phyloP scores from a whole-genome alignment of 2,797 vertebrate genomes.

The Artibeus lituratus region DNA sequence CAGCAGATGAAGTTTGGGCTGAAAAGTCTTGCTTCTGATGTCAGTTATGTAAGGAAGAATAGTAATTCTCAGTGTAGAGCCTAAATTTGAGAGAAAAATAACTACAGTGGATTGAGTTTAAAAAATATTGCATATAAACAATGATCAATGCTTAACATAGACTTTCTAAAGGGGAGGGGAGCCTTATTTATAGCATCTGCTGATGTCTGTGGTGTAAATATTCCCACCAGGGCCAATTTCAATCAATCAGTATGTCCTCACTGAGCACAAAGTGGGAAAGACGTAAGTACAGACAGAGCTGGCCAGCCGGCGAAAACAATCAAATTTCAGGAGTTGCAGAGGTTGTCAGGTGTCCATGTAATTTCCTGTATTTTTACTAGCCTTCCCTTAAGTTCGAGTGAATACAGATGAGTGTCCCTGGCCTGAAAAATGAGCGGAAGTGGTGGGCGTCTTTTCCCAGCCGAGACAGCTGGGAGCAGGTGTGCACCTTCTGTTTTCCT shows the following conservation, averaged over 20 bases:
- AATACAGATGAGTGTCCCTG: neutral
- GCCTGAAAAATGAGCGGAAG: neutral
- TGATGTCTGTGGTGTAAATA: too few relatives aligned
- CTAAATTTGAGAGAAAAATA: neutral
- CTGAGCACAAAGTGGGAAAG: neutral
- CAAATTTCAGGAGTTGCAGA: neutral
- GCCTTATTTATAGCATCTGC: neutral
- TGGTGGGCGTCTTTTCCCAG: neutral
- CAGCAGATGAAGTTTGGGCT: neutral
- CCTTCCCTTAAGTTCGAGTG: neutral
- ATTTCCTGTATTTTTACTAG: neutral
- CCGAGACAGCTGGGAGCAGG: neutral
- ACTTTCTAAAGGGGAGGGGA: neutral
- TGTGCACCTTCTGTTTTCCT: neutral
- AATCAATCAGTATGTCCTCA: neutral
- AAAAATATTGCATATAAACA: neutral
- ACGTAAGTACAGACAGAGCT: too few relatives aligned
- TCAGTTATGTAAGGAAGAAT: neutral
- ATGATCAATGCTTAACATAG: neutral
- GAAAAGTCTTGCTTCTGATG: neutral
- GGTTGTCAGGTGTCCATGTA: neutral
- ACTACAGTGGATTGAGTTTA: neutral
- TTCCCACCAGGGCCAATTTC: neutral
- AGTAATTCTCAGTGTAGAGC: neutral
- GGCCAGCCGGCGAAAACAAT: neutral